Conservation (phyloP, 2,113 vertebrate species). For the Regulus satrapa region DNA sequence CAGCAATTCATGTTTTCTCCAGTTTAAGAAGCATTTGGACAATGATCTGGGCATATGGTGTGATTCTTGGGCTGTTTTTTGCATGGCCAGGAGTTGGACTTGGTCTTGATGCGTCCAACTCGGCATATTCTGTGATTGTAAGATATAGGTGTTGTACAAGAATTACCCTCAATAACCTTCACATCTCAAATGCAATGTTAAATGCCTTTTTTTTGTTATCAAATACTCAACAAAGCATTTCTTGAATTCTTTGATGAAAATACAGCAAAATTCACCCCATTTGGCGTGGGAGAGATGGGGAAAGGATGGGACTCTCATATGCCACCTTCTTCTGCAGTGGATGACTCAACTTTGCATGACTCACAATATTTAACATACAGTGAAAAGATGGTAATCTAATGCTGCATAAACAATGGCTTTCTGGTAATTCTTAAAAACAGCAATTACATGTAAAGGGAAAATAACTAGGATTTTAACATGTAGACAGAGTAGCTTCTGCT, state of each 20-base stretch:
- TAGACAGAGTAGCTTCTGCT: not conserved
- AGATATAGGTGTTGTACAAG: not conserved
- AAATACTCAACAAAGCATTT: not conserved
- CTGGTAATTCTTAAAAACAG: constrained; percentile 39
- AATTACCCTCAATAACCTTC: not conserved
- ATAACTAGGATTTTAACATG: not conserved
- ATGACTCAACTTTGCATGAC: constrained; percentile 44
- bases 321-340: not conserved
- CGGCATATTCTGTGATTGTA: not conserved
- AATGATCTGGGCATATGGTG: not conserved
- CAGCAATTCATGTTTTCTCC: not conserved
- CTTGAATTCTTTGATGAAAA: not conserved
- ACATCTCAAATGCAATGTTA: not conserved
- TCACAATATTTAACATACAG: constrained; percentile 38
- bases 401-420: constrained; percentile 27
- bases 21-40: not conserved
- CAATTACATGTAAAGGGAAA: not conserved
- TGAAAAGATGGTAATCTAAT: constrained; percentile 27
- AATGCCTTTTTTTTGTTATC: not conserved
- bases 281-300: not conserved
- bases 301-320: not conserved
- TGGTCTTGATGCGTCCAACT: not conserved
- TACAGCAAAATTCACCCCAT: not conserved
- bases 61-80: not conserved
- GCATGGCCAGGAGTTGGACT: not conserved